Base-by-base conservation (phyloP, 2,113 vertebrate species). In the Mixornis gularis region DNA sequence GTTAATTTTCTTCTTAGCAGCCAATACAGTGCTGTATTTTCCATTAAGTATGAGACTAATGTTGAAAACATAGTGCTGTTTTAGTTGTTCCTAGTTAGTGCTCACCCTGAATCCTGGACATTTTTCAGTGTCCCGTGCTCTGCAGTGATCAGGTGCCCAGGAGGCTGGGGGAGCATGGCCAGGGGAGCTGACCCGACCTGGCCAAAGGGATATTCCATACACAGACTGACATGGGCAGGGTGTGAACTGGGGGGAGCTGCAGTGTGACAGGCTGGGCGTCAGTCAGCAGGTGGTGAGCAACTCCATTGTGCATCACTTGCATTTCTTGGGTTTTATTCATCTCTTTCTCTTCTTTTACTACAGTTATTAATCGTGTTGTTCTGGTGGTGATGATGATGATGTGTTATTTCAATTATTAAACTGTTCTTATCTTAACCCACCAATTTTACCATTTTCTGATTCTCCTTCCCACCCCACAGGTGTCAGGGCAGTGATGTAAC, bases 201-300 rank as follows among this genome's bases (percentile, higher is more conserved):
- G 44, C 32, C 44, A 52, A 13, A 38, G 46, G 44, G 9, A n/a
- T 22, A 12, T 44, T 26, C 52, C 44, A 27, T 1, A 5, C 15
- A 24, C 22, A 38, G 46, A 32, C 6, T 0, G 0, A 8, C 22
- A 13, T 7, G 38, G 22, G 11, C 53, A 38, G 38, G 25, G 2
- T 10, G 1, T 7, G 44, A 43, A 1, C 21, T 7, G 38, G 25
- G 26, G 21, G 30, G 14, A 60, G 32, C 27, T 60, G 63, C 27
- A 36, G 38, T 18, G 22, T 27, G 21, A 26, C 27, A 16, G 53
- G 32, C 44, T 60, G 53, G 20, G 20, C 4, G 0, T 51, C 5
- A 4, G 52, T 76, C 62, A 51, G 52, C 52, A 59, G 38, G 9
- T 59, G 44, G 11, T 1, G 0, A 44, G 14, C 32, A 68, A 16